phyloP scores from a whole-genome alignment of 2,113 vertebrate genomes.

The Nesogale talazaci region DNA sequence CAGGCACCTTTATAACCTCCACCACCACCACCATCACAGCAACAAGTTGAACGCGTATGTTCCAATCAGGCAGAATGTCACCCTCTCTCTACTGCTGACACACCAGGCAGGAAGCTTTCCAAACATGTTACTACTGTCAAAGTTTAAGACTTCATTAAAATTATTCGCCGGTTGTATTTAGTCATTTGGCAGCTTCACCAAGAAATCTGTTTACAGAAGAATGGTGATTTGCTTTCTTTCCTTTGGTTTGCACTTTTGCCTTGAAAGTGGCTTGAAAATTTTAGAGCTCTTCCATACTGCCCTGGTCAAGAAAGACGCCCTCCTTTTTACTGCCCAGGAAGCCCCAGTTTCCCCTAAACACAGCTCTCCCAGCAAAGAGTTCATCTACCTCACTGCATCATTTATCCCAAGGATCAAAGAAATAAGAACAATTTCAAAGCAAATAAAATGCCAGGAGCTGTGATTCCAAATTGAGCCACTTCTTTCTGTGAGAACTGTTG shows the following conservation, averaged over 20 bases:
- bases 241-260: constrained; percentile 17
- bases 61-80: not conserved
- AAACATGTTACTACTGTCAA: not conserved
- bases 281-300: not conserved
- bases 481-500: constrained; percentile 1
- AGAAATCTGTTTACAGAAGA: constrained; percentile 49
- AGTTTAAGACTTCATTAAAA: not conserved
- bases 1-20: not conserved
- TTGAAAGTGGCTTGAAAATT: constrained; percentile 28
- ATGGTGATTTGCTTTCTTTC: not conserved
- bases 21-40: not conserved
- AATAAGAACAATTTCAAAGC: not conserved
- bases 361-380: constrained; percentile 12
- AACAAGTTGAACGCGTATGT: constrained; percentile 18
- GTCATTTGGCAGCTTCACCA: constrained; percentile 12
- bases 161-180: constrained; percentile 7
- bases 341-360: not conserved
- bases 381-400: not conserved
- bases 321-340: not conserved
- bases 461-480: not conserved
- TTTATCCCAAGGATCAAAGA: not conserved
- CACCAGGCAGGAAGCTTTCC: not conserved
- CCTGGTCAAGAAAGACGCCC: constrained; percentile 19
- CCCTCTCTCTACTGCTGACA: not conserved
- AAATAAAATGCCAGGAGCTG: constrained; percentile 16